Evolutionary conservation across 37 sponge, comb jelly and placozoan species (phyloP).

Genomic region (Spongilla lacustris): DNA sequence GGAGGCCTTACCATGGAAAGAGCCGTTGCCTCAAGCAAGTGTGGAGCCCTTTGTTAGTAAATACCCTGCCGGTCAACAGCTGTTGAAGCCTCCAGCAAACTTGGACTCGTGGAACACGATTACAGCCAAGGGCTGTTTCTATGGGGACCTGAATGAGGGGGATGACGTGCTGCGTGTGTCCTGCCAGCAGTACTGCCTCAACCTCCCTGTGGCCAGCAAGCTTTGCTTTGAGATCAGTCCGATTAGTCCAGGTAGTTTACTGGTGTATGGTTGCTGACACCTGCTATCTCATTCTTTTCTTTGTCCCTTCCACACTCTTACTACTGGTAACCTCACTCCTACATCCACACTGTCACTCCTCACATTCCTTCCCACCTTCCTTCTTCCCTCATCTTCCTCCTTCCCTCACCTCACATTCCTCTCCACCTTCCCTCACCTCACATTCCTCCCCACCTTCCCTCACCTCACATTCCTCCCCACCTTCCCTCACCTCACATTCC

Average conservation of each 20-base stretch:
- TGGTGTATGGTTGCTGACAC: not conserved
- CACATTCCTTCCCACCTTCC: not conserved
- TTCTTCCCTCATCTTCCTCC: not conserved
- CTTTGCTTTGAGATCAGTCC: not conserved
- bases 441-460: not conserved
- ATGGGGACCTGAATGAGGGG: constrained; percentile 33
- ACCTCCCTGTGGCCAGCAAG: constrained; percentile 26
- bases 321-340: not conserved
- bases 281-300: no score
- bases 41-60: no score
- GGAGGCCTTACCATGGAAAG: not conserved
- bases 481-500: not conserved
- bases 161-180: not conserved
- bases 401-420: not conserved
- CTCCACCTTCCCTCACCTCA: not conserved
- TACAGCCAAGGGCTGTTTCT: constrained; percentile 78
- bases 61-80: not conserved
- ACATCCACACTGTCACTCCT: not conserved
- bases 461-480: not conserved
- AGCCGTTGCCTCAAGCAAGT: not conserved
- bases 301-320: no score
- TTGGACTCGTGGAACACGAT: constrained; percentile 70
- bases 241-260: not conserved
- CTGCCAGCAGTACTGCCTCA: constrained; percentile 63
- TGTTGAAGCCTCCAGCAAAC: not conserved